Evolutionary conservation across 2,113 vertebrate genomes (phyloP).

Genomic region (Cricetomys ansorgei): DNA sequence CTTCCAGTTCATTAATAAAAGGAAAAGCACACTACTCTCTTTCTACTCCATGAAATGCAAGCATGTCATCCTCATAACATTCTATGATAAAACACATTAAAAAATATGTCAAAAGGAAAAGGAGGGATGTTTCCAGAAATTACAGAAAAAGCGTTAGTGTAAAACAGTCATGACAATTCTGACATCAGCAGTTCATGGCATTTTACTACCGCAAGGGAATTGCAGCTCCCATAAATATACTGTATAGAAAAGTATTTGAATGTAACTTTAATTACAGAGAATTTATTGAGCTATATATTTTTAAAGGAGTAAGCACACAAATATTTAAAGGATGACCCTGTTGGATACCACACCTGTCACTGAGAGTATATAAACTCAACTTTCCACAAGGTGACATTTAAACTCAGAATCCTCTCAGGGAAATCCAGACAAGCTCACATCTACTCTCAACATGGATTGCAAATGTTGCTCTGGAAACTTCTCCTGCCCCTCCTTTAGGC

Average conservation of each 20-base stretch:
- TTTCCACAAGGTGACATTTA: background rate
- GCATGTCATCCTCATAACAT: too few species aligned
- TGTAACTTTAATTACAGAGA: slow-evolving; percentile 37
- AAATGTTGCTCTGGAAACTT: slow-evolving; percentile 1
- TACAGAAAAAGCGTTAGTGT: background rate
- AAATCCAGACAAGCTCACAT: background rate
- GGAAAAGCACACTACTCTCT: background rate
- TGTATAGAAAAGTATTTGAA: background rate
- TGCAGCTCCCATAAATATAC: slow-evolving; percentile 38
- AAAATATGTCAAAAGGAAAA: background rate
- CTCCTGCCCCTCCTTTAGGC: slow-evolving; percentile 14
- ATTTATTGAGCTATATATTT: background rate
- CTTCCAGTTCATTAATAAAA: background rate
- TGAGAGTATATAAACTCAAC: background rate
- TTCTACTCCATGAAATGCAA: background rate
- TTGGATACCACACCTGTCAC: background rate
- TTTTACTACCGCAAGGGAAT: background rate
- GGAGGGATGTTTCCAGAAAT: background rate
- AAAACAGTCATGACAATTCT: background rate
- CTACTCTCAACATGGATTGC: background rate
- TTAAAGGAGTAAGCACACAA: background rate
- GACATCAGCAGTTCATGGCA: background rate
- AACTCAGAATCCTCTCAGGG: background rate
- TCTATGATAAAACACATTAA: background rate
- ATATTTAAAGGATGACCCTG: background rate